A percentile compares a stretch with the other conserved stretches of the same genome.
phyloP scores from a whole-genome alignment of 2,113 vertebrate species.

The Bolborhynchus lineola region DNA sequence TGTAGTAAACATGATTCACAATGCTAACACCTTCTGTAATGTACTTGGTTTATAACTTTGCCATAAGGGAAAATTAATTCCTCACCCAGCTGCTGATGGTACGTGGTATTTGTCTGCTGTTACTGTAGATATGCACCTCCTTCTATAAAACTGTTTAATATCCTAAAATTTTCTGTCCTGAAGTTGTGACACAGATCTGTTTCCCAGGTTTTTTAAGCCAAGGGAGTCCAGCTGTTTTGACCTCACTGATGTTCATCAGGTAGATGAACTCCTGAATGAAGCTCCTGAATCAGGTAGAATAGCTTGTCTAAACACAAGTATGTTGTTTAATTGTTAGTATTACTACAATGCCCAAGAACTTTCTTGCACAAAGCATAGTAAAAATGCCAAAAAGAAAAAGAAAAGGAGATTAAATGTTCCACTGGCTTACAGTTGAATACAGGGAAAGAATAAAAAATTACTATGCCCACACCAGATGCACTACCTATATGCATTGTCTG shows the following conservation, averaged over 20 bases:
- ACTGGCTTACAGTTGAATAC: background rate
- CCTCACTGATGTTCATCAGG: background rate
- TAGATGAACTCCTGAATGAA: background rate
- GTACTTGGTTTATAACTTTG: background rate
- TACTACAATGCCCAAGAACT: background rate
- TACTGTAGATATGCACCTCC: background rate
- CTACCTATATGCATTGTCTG: accelerated
- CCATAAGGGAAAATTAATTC: background rate
- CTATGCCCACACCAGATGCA: background rate
- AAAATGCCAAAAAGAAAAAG: background rate
- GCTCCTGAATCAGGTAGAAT: background rate
- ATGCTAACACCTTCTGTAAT: background rate
- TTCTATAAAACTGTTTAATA: background rate
- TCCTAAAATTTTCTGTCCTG: background rate
- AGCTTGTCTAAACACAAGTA: background rate
- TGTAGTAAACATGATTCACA: background rate
- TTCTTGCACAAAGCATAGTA: background rate
- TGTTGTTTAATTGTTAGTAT: background rate
- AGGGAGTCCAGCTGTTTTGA: background rate
- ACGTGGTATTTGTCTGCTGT: background rate
- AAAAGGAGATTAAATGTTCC: background rate
- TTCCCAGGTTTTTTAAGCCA: background rate
- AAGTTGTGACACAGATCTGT: background rate
- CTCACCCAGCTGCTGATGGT: background rate
- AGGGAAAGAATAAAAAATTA: background rate